A percentile compares a stretch with the other conserved stretches of the same genome.
phyloP scores from a whole-genome alignment of 2,888 invertebrate species.

The Rhamnusium bicolor region DNA sequence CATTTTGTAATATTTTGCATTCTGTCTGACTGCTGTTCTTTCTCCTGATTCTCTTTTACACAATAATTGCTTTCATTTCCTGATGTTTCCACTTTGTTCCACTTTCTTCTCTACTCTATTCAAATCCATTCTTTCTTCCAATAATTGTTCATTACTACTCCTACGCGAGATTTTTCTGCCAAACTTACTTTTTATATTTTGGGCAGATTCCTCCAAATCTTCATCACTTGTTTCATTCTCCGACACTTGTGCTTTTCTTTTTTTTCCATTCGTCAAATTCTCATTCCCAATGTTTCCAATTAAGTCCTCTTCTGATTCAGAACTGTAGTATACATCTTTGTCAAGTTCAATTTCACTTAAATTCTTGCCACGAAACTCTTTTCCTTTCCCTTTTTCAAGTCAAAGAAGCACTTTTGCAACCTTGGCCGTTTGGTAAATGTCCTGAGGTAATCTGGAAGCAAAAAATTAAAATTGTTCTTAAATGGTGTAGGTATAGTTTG shows the following conservation, averaged over 20 bases:
- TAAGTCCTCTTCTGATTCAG: not conserved
- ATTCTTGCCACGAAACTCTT: slow-evolving; percentile 38
- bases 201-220: too few relatives aligned
- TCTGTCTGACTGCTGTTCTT: not conserved
- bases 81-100: too few relatives aligned
- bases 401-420: slow-evolving; percentile 42
- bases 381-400: slow-evolving; percentile 40
- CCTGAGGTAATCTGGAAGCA: slow-evolving; percentile 36
- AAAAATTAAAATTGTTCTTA: not conserved
- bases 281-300: not conserved
- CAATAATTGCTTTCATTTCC: too few relatives aligned
- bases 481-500: too few relatives aligned
- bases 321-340: slow-evolving; percentile 29
- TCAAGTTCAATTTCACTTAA: slow-evolving; percentile 40
- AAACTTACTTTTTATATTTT: too few relatives aligned
- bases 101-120: too few relatives aligned
- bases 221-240: too few relatives aligned
- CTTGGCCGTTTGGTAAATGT: slow-evolving; percentile 46
- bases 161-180: too few relatives aligned
- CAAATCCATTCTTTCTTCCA: too few relatives aligned
- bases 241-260: too few relatives aligned
- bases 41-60: not conserved
- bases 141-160: too few relatives aligned
- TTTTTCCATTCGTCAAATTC: too few relatives aligned
- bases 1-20: not conserved